Evolutionary conservation across 1,140 invertebrate genomes (phyloP), one percentile per base, ranked within the genome.

Genomic region (Brachionus calyciflorus): DNA sequence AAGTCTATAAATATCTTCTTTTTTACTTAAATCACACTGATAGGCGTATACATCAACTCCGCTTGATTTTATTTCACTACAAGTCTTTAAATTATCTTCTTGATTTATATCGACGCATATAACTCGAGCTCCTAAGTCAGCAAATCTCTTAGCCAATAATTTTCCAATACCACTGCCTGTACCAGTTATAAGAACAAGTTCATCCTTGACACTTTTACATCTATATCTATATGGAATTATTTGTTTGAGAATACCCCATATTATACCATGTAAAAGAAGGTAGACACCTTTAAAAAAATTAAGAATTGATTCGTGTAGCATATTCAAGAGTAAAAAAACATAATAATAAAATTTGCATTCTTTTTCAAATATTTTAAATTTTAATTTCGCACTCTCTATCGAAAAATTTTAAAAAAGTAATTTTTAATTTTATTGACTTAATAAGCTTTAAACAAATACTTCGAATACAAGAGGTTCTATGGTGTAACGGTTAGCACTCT

Each of bases 161-260:
- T 91, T 88, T 24, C 95, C 95, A 28, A 98, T 89, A 14, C 94
- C 95, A 60, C 91, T 92, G 14, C 83, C 84, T 83, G 80, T 10
- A 78, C 94, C 94, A 0, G 94, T 96, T 1, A 96, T 89, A 6
- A 97, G 85, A 3, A 92, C 90, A 33, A 94, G 88, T 82, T 94
- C 90, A 1, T 90, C 91, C 44, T 86, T 86, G 19, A 94, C 82
- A 78, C 65, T 79, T 78, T 87, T 88, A 24, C 37, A 73, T 30
- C 69, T 73, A 37, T 30, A 73, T 41, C 24, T 73, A 28, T 51
- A 51, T 19, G 69, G 69, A 12, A 73, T 9, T 37, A 60, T 37
- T 28, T 60, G 55, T 21, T 60, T 60, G 9, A 60, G 4, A 17
- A 60, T 19, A n/a, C 28, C 55, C 17, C 30, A 60, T 17, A 60